Evolutionary conservation across 2,888 invertebrate genomes (phyloP), one percentile per base, ranked within the genome.

Genomic region (Epistrophe eligans): DNA sequence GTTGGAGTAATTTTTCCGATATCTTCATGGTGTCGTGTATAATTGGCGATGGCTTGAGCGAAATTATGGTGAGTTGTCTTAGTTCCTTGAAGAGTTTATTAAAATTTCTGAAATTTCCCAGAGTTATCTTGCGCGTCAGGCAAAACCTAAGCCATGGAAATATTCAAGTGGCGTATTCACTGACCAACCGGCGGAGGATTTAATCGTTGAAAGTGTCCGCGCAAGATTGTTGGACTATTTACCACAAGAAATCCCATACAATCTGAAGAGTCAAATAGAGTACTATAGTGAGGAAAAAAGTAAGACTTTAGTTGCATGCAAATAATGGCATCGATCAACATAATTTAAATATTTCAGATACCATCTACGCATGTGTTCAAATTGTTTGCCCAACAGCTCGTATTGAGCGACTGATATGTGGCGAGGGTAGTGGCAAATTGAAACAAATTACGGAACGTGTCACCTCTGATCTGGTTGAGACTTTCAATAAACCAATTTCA

Each of bases 1-100:
- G 95, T 9, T 97, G 97, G 96, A 94, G 95, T n/a, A 92, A 96
- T 89, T 99, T 99, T 92, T 94, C 95, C 35, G 96, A 97, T 91
- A 96, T 99, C 11, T 99, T 99, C 91, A 95, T 99, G 94, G 95
- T 98, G n/a, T 99, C 99, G 10, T 97, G 98, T 0, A 91, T 98
- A 35, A 95, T 95, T 77, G 96, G 96, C 28, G 95, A 95, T 92
- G 98, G 98, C 2, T 93, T 97, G 2, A 93, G 94, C 40, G 95
- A 96, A 89, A 93, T 98, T 38, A 95, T 95, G 93, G 96, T 96
- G 91, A 90, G 84, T 0, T 24, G 6, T 32, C 11, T 0, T n/a
- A 17, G 1, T 4, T 5, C 1, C 13, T 0, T 4, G 5, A 15
- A 2, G 17, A 13, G 9, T 35, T 9, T 32, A 2, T 35, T 43